Evolutionary conservation across 2,888 invertebrate genomes (phyloP), one percentile per base, ranked within the genome.

Genomic region (Tolmerus cingulatus): DNA sequence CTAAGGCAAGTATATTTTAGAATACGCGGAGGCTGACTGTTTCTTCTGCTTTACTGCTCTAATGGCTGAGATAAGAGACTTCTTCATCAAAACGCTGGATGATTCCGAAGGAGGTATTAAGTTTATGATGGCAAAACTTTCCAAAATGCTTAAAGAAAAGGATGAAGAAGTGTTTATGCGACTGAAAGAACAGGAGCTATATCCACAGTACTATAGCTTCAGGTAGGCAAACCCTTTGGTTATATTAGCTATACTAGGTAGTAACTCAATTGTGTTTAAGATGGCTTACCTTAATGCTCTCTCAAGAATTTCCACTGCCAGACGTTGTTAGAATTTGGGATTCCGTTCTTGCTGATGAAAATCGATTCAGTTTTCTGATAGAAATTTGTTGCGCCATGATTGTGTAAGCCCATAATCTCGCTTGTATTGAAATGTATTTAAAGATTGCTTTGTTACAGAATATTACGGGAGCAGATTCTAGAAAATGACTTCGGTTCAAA

Each of bases 261-360:
- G 51, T 51, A 66, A 66, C 12, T 37, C 8, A 27, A 19, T 14
- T 76, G n/a, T 51, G 51, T 93, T 93, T 27, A 91, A 97, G 99
- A 89, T 99, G 99, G 99, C 93, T 99, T 88, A 99, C 98, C 0
- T 93, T 99, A 66, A 93, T 99, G 85, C 94, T 99, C 8, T 98
- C 98, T 2, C 99, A 99, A 94, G 99, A 99, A 93, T 99, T 99
- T 93, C 97, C 98, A 30, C 93, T 99, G 89, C 99, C 99, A 74
- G 99, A 99, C 93, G 98, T 99, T 0, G 95, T 99, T 90, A 94
- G 98, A 89, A 96, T 99, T 90, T 99, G 99, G 99, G 99, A 99
- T 92, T 97, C 98, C 0, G 93, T 99, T 85, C 97, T 99, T 91
- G 96, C 99, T 0, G 98, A 99, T 92, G 94, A 95, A 85, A 94